phyloP scores from a whole-genome alignment of 2,888 invertebrate genomes.

The Pyrocoelia pectoralis region DNA sequence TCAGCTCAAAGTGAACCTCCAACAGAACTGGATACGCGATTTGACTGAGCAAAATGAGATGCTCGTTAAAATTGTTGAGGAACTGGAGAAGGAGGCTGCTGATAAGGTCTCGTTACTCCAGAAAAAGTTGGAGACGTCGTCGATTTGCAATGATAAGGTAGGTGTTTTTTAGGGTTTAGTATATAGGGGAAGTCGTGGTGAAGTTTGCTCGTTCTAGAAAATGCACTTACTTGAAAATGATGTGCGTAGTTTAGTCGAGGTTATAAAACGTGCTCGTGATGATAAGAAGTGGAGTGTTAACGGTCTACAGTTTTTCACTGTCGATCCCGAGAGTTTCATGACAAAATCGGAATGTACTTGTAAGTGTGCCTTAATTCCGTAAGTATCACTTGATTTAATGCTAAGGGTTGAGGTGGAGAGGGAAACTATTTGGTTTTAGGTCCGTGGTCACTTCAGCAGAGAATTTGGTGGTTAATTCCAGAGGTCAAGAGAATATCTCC shows the following conservation, averaged over 20 bases:
- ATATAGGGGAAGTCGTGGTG: background rate
- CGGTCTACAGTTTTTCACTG: background rate
- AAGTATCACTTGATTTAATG: background rate
- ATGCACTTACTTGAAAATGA: background rate
- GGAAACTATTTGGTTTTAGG: no score
- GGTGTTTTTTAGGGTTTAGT: background rate
- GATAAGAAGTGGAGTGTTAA: background rate
- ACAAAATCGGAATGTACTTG: background rate
- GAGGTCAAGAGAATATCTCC: no score
- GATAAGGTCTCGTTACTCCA: slow-evolving; percentile 49
- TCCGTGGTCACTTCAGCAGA: no score
- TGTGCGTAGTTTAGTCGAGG: background rate
- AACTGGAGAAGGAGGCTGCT: slow-evolving; percentile 72
- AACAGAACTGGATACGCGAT: slow-evolving; percentile 71
- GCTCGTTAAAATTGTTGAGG: slow-evolving; percentile 63
- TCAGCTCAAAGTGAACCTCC: slow-evolving; percentile 71
- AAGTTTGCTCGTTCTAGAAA: background rate
- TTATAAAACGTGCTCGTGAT: slow-evolving; percentile 1
- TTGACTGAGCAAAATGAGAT: slow-evolving; percentile 71
- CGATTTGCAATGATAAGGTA: background rate
- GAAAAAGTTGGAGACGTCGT: background rate
- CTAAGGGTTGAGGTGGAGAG: no score
- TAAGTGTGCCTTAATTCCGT: background rate
- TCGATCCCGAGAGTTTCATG: background rate
- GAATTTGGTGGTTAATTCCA: no score